Base-by-base conservation (phyloP, 1,140 invertebrate genomes). In the Drosophila nigromelanica region DNA sequence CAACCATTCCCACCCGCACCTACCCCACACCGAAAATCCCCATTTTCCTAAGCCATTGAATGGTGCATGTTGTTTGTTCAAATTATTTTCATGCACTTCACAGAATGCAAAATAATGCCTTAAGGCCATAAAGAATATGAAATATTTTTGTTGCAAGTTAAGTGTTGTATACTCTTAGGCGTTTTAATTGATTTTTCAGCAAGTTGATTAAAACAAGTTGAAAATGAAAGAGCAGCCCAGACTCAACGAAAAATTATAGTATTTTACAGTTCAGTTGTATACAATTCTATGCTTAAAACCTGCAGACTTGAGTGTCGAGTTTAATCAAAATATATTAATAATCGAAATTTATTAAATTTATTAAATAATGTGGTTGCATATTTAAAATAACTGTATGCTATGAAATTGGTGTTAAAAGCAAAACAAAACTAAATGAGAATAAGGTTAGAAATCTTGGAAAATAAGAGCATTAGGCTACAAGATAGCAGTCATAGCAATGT, bases 11-110 rank as follows among this genome's bases (percentile, higher is more conserved):
- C 15, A 7, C 14, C 11, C 4, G 39, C n/a, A 5, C 4, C 37
- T 7, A 12, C 58, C 58, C 27, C 3, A 45, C 4, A 7, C 3
- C 40, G 5, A 10, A 33, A 10, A 8, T 2, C n/a, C 14, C 27
- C 1, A 5, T 8, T 5, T 2, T 3, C 14, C 15, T 39, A 35
- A 14, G 39, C 14, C 21, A 30, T 55, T 66, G n/a, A 42, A 58
- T 48, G 4, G 55, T 56, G 18, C 8, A 40, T 40, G 40, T 60
- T 73, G 42, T 60, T 48, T 55, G 48, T 58, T 47, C 71, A 69
- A 73, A 69, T 73, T 73, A 73, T 73, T 73, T 54, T 52, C 47
- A 39, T 42, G 51, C 24, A 39, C 66, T 56, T 68, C 59, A 40
- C 50, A 69, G 61, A 69, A 69, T 69, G 40, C 58, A 56, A 68